A percentile compares a stretch with the other conserved stretches of the same genome.
These are phyloP conservation scores for Cotesia vestalis DNA, from an alignment of 1,140 invertebrate genomes.

Conservation along the genomic window DNA sequence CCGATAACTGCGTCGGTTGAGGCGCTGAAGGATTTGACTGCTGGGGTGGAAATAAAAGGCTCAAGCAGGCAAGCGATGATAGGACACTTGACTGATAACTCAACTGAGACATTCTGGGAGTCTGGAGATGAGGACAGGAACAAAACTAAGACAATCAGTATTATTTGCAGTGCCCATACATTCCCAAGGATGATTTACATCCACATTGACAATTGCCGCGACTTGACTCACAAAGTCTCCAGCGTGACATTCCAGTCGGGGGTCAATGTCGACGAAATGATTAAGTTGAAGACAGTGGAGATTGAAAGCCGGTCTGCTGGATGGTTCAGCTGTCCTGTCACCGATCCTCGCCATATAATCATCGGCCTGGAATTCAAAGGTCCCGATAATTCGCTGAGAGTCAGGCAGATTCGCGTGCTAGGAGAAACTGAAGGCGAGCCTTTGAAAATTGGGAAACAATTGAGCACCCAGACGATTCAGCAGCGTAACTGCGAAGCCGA, in stretches of 20 bases:
- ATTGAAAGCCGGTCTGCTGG: conserved; percentile 83
- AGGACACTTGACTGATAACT: conserved; percentile 89
- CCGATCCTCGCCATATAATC: conserved; percentile 67
- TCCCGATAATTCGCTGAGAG: conserved; percentile 86
- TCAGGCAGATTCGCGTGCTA: conserved; percentile 81
- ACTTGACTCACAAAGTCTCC: conserved; percentile 89
- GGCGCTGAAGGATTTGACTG: conserved; percentile 78
- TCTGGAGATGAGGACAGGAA: conserved; percentile 96
- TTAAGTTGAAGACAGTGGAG: conserved; percentile 82
- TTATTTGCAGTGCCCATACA: conserved; percentile 68
- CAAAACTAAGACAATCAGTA: conserved; percentile 83
- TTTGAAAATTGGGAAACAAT: conserved; percentile 65
- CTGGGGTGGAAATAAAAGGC: conserved; percentile 81
- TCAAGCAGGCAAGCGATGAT: conserved; percentile 95
- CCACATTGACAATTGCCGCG: conserved; percentile 92
- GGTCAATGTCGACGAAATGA: conserved; percentile 80
- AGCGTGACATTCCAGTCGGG: conserved; percentile 84
- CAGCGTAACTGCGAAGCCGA: conserved; percentile 90
- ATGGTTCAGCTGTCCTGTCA: conserved; percentile 87
- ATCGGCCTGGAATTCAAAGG: conserved; percentile 89
- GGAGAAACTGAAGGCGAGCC: conserved; percentile 69
- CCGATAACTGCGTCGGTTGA: conserved; percentile 71
- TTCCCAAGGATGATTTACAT: conserved; percentile 79
- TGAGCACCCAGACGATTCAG: conserved; percentile 73
- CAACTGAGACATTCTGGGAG: conserved; percentile 99